Base-by-base conservation (phyloP, 2,113 vertebrate species). In the Carassius gibelio region DNA sequence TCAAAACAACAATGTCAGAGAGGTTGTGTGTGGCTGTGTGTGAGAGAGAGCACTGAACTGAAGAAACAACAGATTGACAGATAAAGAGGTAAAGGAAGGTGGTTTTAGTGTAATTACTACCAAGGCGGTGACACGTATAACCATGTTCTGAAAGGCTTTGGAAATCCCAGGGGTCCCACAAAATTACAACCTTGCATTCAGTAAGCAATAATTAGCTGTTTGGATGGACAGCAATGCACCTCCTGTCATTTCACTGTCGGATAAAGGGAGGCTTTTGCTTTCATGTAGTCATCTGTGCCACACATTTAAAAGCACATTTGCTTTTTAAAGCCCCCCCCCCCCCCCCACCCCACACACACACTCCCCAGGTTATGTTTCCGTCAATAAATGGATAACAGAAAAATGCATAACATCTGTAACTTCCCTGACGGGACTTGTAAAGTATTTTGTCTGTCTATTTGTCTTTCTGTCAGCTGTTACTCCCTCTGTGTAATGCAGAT, bases 221-320 rank as follows among this genome's bases (percentile, higher is more conserved):
- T 9, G 52, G 83, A 48, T 52, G 55, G 72, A 21, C 71, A 52
- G 71, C n/a, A 85, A 52, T 85, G 48, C 30, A n/a, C 74, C 71
- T 52, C 50, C 19, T 82, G 83, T 26, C 14, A 83, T 19, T 66
- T 68, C 77, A 71, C 59, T 59, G 83, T 42, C 10, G 61, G 71
- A 84, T 61, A 57, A 84, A 78, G 50, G 48, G 13, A 83, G 50
- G 50, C 30, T 26, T 45, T 55, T 83, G 15, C 82, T 84, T 87
- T 80, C 66, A 80, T 79, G 52, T 83, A 21, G 50, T 86, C 78
- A 72, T 83, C 45, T 85, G 85, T 83, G 75, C 82, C 75, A 59
- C 79, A 69, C 48, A 85, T 83, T 85, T 85, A 75, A 84, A 66
- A 38, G 34, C 61, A 19, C 50, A 11, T 52, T 55, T 23, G 17